A percentile compares a stretch with the other conserved stretches of the same genome.
phyloP scores from a whole-genome alignment of 2,113 vertebrate species.

The Ursus arctos region DNA sequence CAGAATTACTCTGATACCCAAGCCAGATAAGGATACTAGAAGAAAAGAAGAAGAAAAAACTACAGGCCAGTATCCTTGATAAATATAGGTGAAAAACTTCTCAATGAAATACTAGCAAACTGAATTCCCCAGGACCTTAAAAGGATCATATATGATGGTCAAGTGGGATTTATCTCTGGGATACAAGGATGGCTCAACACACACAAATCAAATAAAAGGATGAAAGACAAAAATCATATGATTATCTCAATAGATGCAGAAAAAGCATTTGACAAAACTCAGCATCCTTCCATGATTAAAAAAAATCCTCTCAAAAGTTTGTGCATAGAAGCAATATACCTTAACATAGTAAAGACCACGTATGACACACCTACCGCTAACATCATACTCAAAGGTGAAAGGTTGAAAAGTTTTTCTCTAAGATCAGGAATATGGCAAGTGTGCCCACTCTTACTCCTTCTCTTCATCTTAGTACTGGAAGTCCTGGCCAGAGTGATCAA shows the following conservation, averaged over 20 bases:
- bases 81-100: background rate
- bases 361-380: background rate
- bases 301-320: background rate
- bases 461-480: background rate
- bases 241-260: background rate
- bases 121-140: background rate
- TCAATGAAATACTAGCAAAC: background rate
- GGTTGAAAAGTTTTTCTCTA: background rate
- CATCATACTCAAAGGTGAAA: constrained; percentile 7
- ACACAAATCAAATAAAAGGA: background rate
- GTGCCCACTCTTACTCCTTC: background rate
- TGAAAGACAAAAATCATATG: background rate
- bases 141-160: background rate
- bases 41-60: background rate
- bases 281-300: background rate
- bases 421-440: background rate
- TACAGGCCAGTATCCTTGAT: background rate
- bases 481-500: background rate
- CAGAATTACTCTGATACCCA: background rate
- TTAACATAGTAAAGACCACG: background rate
- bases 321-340: background rate
- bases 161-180: background rate
- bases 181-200: background rate
- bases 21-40: background rate
- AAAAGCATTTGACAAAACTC: background rate